A percentile compares a stretch with the other conserved stretches of the same genome.
Evolutionary conservation across 2,797 vertebrate genomes (phyloP).

Genomic region (Schizopygopsis pylzovi): DNA sequence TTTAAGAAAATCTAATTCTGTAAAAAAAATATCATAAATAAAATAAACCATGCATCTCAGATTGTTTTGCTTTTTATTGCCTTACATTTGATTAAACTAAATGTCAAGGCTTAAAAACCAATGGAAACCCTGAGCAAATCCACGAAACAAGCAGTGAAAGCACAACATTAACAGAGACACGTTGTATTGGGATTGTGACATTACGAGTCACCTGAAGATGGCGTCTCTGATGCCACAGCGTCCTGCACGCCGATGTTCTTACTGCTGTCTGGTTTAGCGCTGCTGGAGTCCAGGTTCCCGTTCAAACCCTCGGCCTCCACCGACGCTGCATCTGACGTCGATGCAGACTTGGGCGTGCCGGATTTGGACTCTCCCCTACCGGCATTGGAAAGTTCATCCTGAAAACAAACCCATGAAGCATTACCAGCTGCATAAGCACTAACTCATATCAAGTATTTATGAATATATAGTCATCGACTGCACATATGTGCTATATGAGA

Average conservation of each 20-base stretch:
- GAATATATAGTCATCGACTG: neutral
- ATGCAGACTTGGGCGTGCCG: slow-evolving; percentile 66
- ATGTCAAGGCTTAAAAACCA: neutral
- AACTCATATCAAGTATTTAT: neutral
- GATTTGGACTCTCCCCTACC: slow-evolving; percentile 67
- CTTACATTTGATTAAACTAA: neutral
- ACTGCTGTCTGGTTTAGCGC: slow-evolving; percentile 79
- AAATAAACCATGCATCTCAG: neutral
- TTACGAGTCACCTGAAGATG: slow-evolving; percentile 74
- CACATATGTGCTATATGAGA: neutral
- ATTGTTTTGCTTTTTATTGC: neutral
- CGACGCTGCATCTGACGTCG: slow-evolving; percentile 75
- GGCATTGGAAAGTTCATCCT: slow-evolving; percentile 90
- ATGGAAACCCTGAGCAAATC: neutral
- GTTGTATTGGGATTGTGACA: too few relatives aligned
- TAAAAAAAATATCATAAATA: too few relatives aligned
- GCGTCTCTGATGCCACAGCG: slow-evolving; percentile 76
- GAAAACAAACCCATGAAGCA: slow-evolving; percentile 50
- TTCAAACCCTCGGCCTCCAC: slow-evolving; percentile 76
- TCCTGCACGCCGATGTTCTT: slow-evolving; percentile 82
- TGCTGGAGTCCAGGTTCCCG: slow-evolving; percentile 75
- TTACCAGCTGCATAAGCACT: neutral
- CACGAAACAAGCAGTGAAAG: neutral
- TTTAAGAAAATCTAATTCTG: neutral
- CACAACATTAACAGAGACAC: neutral